Percentiles rank a stretch among this genome's conserved stretches.
Evolutionary conservation across 2,888 invertebrate genomes (phyloP).

Genomic region (Phalera bucephala): DNA sequence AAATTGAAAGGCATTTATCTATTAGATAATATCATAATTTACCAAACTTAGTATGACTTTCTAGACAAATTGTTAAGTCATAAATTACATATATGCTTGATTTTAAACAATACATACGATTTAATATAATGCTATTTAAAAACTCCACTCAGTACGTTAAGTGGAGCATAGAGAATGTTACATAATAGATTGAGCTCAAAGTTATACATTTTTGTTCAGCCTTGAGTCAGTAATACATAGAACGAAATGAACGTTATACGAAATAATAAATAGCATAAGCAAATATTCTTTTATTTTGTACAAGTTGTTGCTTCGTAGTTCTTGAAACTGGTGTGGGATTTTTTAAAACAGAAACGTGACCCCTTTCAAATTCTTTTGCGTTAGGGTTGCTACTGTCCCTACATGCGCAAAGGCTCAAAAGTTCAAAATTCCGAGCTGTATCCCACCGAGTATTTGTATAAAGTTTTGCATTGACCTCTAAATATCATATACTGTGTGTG

Average conservation of each 20-base stretch:
- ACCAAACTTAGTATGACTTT: no score
- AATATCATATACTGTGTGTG: no score
- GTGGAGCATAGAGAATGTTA: not conserved
- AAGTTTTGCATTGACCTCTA: no score
- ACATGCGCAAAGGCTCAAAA: no score
- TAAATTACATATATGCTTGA: not conserved
- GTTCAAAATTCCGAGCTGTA: no score
- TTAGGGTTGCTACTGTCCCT: slow-evolving; percentile 1
- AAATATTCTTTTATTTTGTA: no score
- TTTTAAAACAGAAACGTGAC: slow-evolving; percentile 6
- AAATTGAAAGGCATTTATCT: no score
- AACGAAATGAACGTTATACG: no score
- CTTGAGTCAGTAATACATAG: not conserved
- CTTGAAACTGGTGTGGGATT: not conserved
- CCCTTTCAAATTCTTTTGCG: slow-evolving; percentile 4
- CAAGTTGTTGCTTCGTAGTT: not conserved
- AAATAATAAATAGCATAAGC: no score
- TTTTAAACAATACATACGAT: not conserved
- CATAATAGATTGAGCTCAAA: not conserved
- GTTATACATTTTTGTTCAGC: not conserved
- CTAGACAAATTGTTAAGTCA: no score
- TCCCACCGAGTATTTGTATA: no score
- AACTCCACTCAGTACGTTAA: not conserved
- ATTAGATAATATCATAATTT: no score
- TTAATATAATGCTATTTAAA: not conserved